Evolutionary conservation across 2,113 vertebrate genomes (phyloP).

Genomic region (Ceratotherium simum): DNA sequence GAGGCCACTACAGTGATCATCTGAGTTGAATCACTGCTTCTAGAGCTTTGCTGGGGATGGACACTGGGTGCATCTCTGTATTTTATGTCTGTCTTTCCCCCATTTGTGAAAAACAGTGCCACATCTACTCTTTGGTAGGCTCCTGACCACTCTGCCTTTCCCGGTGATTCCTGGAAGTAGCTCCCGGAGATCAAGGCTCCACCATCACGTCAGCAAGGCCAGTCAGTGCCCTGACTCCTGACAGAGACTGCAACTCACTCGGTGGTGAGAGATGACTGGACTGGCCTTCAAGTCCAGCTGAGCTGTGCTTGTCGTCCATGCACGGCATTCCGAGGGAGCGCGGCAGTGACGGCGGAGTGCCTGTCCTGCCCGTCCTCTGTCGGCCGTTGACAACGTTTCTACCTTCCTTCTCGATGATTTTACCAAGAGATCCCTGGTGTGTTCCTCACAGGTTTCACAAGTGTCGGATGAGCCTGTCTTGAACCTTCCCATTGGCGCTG

Average conservation of each 20-base stretch:
- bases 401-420: background rate
- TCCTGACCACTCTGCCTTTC: background rate
- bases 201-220: accelerated
- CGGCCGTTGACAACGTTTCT: accelerated
- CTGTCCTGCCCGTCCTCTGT: background rate
- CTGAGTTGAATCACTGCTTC: background rate
- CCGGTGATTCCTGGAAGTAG: background rate
- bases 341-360: background rate
- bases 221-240: background rate
- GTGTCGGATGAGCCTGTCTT: background rate
- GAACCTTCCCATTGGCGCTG: background rate
- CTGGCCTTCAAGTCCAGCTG: background rate
- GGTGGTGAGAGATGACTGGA: background rate
- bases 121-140: background rate
- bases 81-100: background rate
- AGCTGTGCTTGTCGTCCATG: background rate
- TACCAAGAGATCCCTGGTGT: too few relatives aligned
- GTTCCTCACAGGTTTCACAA: background rate
- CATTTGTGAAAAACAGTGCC: background rate
- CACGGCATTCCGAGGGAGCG: background rate
- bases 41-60: background rate
- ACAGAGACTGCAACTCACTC: too few relatives aligned
- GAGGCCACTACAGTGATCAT: too few relatives aligned
- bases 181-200: accelerated
- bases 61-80: background rate